Conservation (phyloP, 2,888 invertebrate genomes). For the Eristalis pertinax region DNA sequence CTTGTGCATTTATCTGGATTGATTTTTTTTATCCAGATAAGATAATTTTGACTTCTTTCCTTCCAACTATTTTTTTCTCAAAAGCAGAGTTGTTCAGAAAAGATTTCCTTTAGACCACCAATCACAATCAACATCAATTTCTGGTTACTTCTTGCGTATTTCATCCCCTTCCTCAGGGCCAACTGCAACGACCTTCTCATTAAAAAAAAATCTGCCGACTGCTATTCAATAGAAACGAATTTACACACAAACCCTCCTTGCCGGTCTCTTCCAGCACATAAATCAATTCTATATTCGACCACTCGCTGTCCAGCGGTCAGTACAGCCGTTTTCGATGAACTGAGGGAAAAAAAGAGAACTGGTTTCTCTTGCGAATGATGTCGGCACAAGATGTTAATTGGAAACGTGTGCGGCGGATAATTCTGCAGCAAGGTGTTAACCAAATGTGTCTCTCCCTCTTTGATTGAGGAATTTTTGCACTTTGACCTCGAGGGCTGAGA, state of each 20-base stretch:
- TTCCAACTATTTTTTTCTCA: no score
- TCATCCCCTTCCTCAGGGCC: neutral
- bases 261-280: slow-evolving; percentile 59
- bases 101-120: neutral
- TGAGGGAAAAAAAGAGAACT: slow-evolving; percentile 11
- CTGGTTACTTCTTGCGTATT: neutral
- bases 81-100: no score
- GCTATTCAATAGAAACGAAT: neutral
- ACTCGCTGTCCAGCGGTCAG: slow-evolving; percentile 39
- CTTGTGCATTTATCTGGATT: no score
- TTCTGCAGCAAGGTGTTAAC: slow-evolving; percentile 70
- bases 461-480: slow-evolving; percentile 6
- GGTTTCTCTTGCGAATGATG: slow-evolving; percentile 33
- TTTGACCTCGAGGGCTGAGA: neutral
- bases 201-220: neutral
- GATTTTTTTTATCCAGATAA: no score
- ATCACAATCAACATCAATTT: neutral
- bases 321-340: slow-evolving; percentile 2
- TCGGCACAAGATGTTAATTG: slow-evolving; percentile 68
- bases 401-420: slow-evolving; percentile 71
- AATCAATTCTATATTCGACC: slow-evolving; percentile 50
- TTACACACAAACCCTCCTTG: slow-evolving; percentile 22
- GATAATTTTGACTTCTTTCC: no score
- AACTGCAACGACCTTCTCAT: neutral
- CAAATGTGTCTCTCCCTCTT: slow-evolving; percentile 7